Percentiles rank a stretch among this genome's conserved stretches.
Conservation (phyloP, 2,888 invertebrate species). For the Encarsia formosa region DNA sequence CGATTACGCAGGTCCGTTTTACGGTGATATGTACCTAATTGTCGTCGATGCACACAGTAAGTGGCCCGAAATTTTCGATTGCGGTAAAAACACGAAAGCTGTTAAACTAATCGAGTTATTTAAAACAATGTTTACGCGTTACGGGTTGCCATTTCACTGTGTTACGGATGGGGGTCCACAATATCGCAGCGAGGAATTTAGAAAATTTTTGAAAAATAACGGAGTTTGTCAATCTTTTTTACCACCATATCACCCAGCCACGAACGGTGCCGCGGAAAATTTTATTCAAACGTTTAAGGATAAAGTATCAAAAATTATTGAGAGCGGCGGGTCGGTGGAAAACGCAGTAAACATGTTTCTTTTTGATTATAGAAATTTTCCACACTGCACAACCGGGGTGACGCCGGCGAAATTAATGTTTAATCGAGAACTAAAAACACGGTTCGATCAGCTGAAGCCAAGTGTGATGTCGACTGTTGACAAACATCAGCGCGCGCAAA, state of each 20-base stretch:
- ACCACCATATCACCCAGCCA: conserved; percentile 26
- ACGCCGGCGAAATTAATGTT: conserved; percentile 27
- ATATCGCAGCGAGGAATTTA: conserved; percentile 24
- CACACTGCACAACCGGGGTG: conserved; percentile 24
- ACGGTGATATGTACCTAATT: conserved; percentile 29
- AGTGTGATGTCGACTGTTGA: conserved; percentile 9
- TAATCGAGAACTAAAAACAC: conserved; percentile 24
- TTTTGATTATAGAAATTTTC: conserved; percentile 26
- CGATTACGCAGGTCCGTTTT: conserved; percentile 30
- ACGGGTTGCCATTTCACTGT: conserved; percentile 22
- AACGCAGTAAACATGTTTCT: conserved; percentile 23
- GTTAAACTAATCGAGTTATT: conserved; percentile 22
- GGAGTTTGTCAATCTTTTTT: conserved; percentile 26
- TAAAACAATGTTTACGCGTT: conserved; percentile 21
- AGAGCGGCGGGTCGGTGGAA: conserved; percentile 21
- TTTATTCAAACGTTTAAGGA: conserved; percentile 27
- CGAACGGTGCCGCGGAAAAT: conserved; percentile 25
- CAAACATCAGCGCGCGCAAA: conserved; percentile 13
- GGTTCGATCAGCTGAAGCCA: conserved; percentile 22
- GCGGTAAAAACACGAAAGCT: conserved; percentile 22
- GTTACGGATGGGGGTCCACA: conserved; percentile 30
- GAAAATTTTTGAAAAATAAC: conserved; percentile 22
- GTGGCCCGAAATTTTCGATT: conserved; percentile 31
- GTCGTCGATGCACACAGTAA: conserved; percentile 32
- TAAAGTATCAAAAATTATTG: conserved; percentile 26